These are phyloP conservation scores for Lipotes vexillifer DNA, from an alignment of 2,113 vertebrate species.

Conservation along the genomic window DNA sequence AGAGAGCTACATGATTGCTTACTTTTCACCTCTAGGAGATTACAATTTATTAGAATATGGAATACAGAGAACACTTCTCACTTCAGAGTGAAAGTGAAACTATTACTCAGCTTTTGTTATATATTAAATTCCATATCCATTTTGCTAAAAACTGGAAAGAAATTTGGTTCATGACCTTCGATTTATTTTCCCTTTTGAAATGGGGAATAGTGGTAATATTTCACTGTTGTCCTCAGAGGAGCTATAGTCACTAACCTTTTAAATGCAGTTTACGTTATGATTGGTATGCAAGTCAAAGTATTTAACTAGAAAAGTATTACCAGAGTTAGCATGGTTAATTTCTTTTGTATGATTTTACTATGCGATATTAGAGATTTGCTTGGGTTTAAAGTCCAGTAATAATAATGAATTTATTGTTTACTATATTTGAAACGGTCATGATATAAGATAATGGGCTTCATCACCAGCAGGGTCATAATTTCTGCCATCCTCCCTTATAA, in stretches of 20 bases:
- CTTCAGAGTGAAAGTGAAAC: constrained; percentile 29
- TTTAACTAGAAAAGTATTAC: background rate
- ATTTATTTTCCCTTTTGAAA: constrained; percentile 56
- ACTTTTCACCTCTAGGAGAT: background rate
- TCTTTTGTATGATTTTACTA: background rate
- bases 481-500: background rate
- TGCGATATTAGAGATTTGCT: constrained; percentile 29
- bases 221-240: constrained; percentile 40
- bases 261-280: constrained; percentile 34
- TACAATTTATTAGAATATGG: constrained; percentile 39
- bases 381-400: constrained; percentile 29
- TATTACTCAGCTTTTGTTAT: background rate
- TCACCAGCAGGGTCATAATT: background rate
- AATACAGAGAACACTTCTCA: constrained; percentile 36
- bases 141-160: constrained; percentile 29
- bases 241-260: constrained; percentile 17
- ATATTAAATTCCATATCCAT: constrained; percentile 40
- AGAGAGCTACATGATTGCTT: background rate
- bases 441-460: background rate
- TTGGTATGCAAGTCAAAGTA: constrained; percentile 40
- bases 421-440: background rate
- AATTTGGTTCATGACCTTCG: constrained; percentile 37
- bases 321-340: background rate
- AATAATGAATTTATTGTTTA: constrained; percentile 51
- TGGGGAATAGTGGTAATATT: constrained; percentile 18